Evolutionary conservation across 2,888 invertebrate species (phyloP).

Genomic region (Temnothorax unifasciatus): DNA sequence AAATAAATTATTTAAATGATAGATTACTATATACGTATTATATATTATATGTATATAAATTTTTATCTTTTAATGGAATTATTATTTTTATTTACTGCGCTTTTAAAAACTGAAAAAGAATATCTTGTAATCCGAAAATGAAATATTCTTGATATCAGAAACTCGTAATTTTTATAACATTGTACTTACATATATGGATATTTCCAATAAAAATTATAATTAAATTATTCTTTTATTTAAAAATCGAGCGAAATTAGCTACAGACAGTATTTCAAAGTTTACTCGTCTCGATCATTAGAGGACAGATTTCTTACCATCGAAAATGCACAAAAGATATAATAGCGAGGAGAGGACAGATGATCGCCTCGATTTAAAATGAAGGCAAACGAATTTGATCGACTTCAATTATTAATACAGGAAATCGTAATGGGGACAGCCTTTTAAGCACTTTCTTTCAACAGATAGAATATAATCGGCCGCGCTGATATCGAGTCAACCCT

Average conservation of each 20-base stretch:
- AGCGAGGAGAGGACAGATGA: slow-evolving; percentile 19
- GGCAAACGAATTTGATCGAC: slow-evolving; percentile 73
- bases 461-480: slow-evolving; percentile 64
- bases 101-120: slow-evolving; percentile 9
- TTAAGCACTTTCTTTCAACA: slow-evolving; percentile 70
- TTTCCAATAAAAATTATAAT: not conserved
- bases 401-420: slow-evolving; percentile 74
- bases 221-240: not conserved
- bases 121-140: not conserved
- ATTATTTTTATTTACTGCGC: not conserved
- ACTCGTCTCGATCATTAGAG: not conserved
- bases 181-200: not conserved
- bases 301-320: not conserved
- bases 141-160: not conserved
- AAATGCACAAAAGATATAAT: slow-evolving; percentile 13
- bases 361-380: slow-evolving; percentile 62
- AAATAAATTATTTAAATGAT: slow-evolving; percentile 2
- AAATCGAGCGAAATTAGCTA: not conserved
- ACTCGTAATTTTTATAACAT: slow-evolving; percentile 8
- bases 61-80: not conserved
- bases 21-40: not conserved
- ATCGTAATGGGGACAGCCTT: slow-evolving; percentile 55
- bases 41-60: not conserved
- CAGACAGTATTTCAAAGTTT: slow-evolving; percentile 13
- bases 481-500: slow-evolving; percentile 66